phyloP scores from a whole-genome alignment of 2,797 vertebrate genomes.

The Hybognathus amarus region DNA sequence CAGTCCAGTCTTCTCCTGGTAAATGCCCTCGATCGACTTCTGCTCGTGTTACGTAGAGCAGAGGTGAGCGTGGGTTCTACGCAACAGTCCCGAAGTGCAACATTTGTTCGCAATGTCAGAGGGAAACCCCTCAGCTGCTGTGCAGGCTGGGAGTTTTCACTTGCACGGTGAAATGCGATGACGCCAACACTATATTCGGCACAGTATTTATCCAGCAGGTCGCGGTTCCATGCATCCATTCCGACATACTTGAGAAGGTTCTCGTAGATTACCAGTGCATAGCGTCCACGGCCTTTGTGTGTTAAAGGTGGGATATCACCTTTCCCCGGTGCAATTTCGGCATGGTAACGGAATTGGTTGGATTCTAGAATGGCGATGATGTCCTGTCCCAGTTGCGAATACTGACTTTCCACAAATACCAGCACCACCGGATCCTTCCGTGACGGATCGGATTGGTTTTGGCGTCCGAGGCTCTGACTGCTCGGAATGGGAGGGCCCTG shows the following conservation, averaged over 20 bases:
- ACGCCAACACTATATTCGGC: slow-evolving; percentile 95
- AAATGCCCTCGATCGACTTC: slow-evolving; percentile 86
- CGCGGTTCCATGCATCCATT: slow-evolving; percentile 94
- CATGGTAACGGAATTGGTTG: slow-evolving; percentile 89
- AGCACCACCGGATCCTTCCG: slow-evolving; percentile 87
- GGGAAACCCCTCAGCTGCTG: slow-evolving; percentile 88
- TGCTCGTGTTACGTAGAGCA: slow-evolving; percentile 89
- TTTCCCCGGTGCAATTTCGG: slow-evolving; percentile 93
- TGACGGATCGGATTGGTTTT: slow-evolving; percentile 85
- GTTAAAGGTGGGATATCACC: slow-evolving; percentile 94
- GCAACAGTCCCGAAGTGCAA: slow-evolving; percentile 89
- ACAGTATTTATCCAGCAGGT: slow-evolving; percentile 96
- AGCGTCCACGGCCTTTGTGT: slow-evolving; percentile 89
- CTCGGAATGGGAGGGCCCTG: slow-evolving; percentile 85
- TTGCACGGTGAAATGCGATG: slow-evolving; percentile 95
- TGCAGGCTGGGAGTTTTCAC: slow-evolving; percentile 88
- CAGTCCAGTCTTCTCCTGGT: slow-evolving; percentile 93
- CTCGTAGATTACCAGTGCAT: slow-evolving; percentile 91
- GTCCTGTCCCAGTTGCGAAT: slow-evolving; percentile 95
- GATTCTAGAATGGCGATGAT: slow-evolving; percentile 94
- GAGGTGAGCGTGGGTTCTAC: slow-evolving; percentile 88
- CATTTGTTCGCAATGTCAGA: slow-evolving; percentile 87
- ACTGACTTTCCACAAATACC: slow-evolving; percentile 95
- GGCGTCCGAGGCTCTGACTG: slow-evolving; percentile 81
- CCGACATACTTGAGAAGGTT: slow-evolving; percentile 93